Percentiles rank a stretch among this genome's conserved stretches.
Conservation (phyloP, 2,888 invertebrate genomes). For the Halictus ligatus region DNA sequence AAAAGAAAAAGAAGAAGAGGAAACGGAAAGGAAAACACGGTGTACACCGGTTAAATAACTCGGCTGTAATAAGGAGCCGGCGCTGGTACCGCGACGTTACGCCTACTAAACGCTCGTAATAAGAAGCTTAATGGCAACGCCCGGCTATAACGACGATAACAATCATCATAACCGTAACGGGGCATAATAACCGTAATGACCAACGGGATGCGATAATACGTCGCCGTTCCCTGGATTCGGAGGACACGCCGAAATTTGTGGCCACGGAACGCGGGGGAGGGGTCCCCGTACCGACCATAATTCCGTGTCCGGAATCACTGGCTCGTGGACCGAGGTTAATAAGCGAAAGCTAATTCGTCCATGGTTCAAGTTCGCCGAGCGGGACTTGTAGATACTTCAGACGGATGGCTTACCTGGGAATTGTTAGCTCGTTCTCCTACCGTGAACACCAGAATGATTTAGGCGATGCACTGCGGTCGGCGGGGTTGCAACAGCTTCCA, state of each 20-base stretch:
- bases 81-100: slow-evolving; percentile 35
- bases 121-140: slow-evolving; percentile 65
- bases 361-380: not conserved
- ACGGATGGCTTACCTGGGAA: not conserved
- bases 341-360: slow-evolving; percentile 51
- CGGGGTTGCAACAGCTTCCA: not conserved
- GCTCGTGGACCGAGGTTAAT: slow-evolving; percentile 62
- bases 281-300: slow-evolving; percentile 41
- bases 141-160: slow-evolving; percentile 63
- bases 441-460: not conserved
- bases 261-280: slow-evolving; percentile 25
- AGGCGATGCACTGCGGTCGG: not conserved
- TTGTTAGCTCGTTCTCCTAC: not conserved
- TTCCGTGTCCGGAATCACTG: slow-evolving; percentile 54
- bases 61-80: slow-evolving; percentile 37
- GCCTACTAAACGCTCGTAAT: slow-evolving; percentile 62
- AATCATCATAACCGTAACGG: slow-evolving; percentile 72
- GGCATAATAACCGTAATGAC: slow-evolving; percentile 70
- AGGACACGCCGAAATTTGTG: slow-evolving; percentile 50
- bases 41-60: slow-evolving; percentile 30
- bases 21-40: slow-evolving; percentile 13
- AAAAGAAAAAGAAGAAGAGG: not conserved
- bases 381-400: slow-evolving; percentile 6
- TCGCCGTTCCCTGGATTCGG: slow-evolving; percentile 51
- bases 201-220: slow-evolving; percentile 59